phyloP scores from a whole-genome alignment of 2,113 vertebrate species.

The Larimichthys polyactis region DNA sequence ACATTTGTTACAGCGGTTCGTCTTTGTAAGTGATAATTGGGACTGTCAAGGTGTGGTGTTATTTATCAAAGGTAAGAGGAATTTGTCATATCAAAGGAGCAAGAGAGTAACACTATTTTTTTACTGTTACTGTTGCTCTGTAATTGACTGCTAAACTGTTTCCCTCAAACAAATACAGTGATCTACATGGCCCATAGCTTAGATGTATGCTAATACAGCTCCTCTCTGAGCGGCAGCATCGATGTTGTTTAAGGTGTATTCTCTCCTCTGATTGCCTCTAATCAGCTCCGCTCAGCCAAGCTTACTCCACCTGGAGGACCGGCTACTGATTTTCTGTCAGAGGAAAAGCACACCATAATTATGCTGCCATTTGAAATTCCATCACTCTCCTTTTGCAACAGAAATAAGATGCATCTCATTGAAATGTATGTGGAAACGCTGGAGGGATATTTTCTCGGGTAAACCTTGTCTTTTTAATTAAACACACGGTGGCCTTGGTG shows the following conservation, averaged over 20 bases:
- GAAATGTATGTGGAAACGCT: conserved; percentile 78
- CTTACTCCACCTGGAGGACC: conserved; percentile 78
- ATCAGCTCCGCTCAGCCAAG: conserved; percentile 77
- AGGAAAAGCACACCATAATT: conserved; percentile 80
- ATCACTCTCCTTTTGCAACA: conserved; percentile 72
- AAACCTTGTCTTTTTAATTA: conserved; percentile 85
- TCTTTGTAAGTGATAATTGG: conserved; percentile 41
- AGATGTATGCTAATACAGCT: conserved; percentile 62
- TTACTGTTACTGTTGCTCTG: conserved; percentile 29
- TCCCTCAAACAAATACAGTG: conserved; percentile 41
- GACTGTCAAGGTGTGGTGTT: conserved; percentile 42
- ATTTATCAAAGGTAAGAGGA: conserved; percentile 39
- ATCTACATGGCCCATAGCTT: conserved; percentile 46
- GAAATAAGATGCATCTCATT: conserved; percentile 81
- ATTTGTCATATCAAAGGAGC: conserved; percentile 31
- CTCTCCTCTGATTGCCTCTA: conserved; percentile 78
- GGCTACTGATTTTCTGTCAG: conserved; percentile 85
- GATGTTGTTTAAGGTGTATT: conserved; percentile 78
- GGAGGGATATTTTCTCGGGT: conserved; percentile 69
- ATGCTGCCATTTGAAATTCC: conserved; percentile 84
- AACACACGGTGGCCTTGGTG: conserved; percentile 78
- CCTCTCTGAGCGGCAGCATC: conserved; percentile 48
- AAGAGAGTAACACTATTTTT: conserved; percentile 41
- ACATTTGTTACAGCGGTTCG: conserved; percentile 19
- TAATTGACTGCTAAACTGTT: conserved; percentile 66